Base-by-base conservation (phyloP, 2,797 vertebrate genomes). In the Melanotaenia trifasciata region DNA sequence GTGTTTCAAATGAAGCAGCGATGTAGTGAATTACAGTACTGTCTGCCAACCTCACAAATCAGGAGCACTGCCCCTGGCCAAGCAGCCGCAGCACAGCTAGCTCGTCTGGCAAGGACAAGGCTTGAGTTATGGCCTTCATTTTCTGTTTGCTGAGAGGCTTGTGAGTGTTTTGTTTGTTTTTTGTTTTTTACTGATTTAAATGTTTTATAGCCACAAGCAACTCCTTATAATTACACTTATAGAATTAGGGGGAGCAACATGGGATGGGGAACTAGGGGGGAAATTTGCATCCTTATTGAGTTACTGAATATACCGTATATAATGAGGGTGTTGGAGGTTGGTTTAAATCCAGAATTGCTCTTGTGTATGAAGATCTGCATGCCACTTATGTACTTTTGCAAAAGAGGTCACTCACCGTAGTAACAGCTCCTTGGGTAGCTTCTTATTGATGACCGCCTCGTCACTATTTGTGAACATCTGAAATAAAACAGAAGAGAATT, bases 381-480 rank as follows among this genome's bases (percentile, higher is more conserved):
- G 73, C 76, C 58, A 60, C 40, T 64, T 50, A 38, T 18, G 9
- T 54, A 61, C 33, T 11, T 6, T 53, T n/a, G 5, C 1, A 58
- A 50, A 56, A 28, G 5, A 79, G 0, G n/a, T 81, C 70, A 84
- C 96, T 94, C 87, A 98, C 98, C 98, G 93, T 87, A 99, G 94
- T 78, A 99, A 93, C 86, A 99, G 96, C 91, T 99, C 98, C 92
- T 99, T 99, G 3, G 98, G 98, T 84, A 99, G 94, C 90, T 99
- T 99, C 89, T 98, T 99, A 93, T 99, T 99, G 93, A 99, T 99
- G 67, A 95, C 96, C 30, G 98, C 98, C 92, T 99, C 98, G 24
- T 99, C 98, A 0, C 95, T 98, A 94, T 97, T 99, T 89, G 98
- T 98, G 96, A 99, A 99, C 97, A 99, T 99, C 98, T 99, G 94